These are phyloP conservation scores for Stegastes partitus DNA, from an alignment of 2,113 vertebrate genomes.

Conservation along the genomic window DNA sequence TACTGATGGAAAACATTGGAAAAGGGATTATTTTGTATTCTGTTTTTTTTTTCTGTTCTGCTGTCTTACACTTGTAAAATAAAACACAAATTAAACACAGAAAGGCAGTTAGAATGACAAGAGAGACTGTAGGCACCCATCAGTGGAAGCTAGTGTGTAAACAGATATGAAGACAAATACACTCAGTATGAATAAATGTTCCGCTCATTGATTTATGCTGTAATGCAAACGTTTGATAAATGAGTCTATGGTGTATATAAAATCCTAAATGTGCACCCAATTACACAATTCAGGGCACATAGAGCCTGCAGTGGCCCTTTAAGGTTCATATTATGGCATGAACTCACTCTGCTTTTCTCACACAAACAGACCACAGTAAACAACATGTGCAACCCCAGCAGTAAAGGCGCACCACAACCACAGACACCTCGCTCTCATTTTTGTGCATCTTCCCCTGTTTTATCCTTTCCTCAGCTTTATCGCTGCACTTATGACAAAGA, in stretches of 20 bases:
- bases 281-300: background rate
- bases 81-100: no score
- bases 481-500: background rate
- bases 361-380: background rate
- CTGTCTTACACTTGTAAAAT: no score
- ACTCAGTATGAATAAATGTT: background rate
- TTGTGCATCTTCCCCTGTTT: background rate
- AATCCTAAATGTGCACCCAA: background rate
- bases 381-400: slow-evolving; percentile 11
- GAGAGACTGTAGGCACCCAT: no score
- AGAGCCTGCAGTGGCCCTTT: background rate
- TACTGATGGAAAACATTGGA: no score
- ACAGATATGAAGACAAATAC: no score
- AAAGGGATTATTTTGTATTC: no score
- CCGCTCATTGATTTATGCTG: background rate
- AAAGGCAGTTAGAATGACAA: no score
- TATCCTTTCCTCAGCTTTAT: background rate
- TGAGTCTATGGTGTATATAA: background rate
- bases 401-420: slow-evolving; percentile 5
- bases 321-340: background rate
- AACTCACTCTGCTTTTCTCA: background rate
- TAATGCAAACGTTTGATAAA: background rate
- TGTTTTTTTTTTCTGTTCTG: no score
- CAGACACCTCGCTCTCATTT: slow-evolving; percentile 12
- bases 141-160: no score